Evolutionary conservation across 2,797 vertebrate species (phyloP).

Genomic region (Delichon dasypus): DNA sequence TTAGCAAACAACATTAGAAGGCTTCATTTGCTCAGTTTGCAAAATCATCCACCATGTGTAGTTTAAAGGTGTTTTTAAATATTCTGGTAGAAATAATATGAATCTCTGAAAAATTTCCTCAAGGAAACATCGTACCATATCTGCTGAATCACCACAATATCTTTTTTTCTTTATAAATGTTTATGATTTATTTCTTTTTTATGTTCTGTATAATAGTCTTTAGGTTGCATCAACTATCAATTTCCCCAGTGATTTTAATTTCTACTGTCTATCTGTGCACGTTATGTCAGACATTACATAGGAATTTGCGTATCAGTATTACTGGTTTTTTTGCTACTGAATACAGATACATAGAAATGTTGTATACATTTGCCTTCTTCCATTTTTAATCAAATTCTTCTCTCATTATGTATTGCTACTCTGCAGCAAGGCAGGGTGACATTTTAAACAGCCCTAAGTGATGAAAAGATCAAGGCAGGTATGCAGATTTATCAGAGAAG

Average conservation of each 20-base stretch:
- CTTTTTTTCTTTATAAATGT: constrained; percentile 44
- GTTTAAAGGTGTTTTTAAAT: constrained; percentile 57
- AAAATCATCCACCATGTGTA: constrained; percentile 42
- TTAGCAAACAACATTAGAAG: constrained; percentile 64
- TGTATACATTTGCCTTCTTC: not conserved
- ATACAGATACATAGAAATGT: not conserved
- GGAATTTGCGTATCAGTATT: constrained; percentile 58
- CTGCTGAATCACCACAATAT: constrained; percentile 42
- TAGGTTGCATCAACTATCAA: constrained; percentile 5
- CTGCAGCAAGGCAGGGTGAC: not conserved
- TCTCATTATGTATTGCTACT: not conserved
- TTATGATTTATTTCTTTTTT: constrained; percentile 41
- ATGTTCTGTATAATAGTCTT: constrained; percentile 46
- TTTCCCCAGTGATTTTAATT: constrained; percentile 63
- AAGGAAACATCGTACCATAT: constrained; percentile 27
- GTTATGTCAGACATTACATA: constrained; percentile 55
- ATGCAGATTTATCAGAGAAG: not conserved
- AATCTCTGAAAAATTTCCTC: constrained; percentile 50
- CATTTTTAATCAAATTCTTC: not conserved
- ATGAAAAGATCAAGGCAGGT: not conserved
- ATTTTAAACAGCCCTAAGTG: not conserved
- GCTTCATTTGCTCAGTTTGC: constrained; percentile 52
- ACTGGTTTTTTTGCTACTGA: not conserved
- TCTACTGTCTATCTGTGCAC: constrained; percentile 17
- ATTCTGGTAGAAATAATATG: constrained; percentile 44